Evolutionary conservation across 2,888 invertebrate species (phyloP).

Genomic region (Eumacrocentrus americanus): DNA sequence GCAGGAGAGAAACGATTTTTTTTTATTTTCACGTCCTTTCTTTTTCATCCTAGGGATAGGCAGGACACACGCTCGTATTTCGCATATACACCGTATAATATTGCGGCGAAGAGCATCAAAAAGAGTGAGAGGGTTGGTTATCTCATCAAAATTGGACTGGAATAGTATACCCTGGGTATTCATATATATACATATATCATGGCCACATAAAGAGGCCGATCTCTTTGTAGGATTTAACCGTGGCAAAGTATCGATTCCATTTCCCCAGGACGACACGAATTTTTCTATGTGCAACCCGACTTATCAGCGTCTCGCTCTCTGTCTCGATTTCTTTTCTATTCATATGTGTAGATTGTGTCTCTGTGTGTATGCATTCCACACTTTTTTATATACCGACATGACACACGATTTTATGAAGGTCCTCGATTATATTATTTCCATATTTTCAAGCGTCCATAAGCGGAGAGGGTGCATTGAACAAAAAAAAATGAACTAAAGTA

Average conservation of each 20-base stretch:
- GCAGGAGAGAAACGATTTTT: conserved; percentile 42
- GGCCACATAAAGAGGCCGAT: conserved; percentile 33
- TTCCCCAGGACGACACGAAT: conserved; percentile 22
- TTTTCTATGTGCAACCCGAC: not conserved
- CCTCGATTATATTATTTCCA: too few species aligned
- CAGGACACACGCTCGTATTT: conserved; percentile 6
- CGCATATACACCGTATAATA: not conserved
- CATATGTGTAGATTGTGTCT: too few species aligned
- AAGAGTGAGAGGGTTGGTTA: conserved; percentile 56
- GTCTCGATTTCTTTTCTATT: conserved; percentile 37
- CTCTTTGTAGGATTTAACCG: conserved; percentile 57
- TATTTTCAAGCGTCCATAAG: too few species aligned
- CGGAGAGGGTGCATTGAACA: too few species aligned
- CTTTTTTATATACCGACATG: too few species aligned
- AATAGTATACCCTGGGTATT: conserved; percentile 37
- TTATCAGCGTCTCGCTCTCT: not conserved
- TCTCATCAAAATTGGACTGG: conserved; percentile 59
- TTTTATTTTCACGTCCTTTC: conserved; percentile 15
- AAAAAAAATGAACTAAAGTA: too few species aligned
- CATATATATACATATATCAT: conserved; percentile 12
- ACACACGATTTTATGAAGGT: too few species aligned
- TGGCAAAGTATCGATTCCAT: conserved; percentile 52
- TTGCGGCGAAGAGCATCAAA: too few species aligned
- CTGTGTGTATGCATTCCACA: too few species aligned
- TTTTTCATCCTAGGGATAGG: conserved; percentile 28